phyloP scores from a whole-genome alignment of 2,888 invertebrate genomes.

The Cistogaster globosa region DNA sequence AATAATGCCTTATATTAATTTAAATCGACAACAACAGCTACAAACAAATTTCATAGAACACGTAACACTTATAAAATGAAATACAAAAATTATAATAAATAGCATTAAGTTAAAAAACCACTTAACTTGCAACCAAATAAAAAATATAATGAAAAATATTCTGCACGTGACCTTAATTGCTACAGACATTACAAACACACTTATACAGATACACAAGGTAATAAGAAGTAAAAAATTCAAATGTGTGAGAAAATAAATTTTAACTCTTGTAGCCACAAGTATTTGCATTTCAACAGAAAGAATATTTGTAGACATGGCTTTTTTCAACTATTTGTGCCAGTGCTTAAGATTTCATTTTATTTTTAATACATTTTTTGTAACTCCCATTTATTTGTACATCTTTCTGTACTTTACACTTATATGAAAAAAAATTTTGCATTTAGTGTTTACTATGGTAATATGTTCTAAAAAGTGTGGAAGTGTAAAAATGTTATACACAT shows the following conservation, averaged over 20 bases:
- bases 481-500: conserved; percentile 50
- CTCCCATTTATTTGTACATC: conserved; percentile 52
- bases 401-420: conserved; percentile 9
- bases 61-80: conserved; percentile 47
- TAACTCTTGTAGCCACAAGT: conserved; percentile 39
- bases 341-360: not conserved
- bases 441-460: not conserved
- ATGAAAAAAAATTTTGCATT: not conserved
- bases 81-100: conserved; percentile 35
- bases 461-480: conserved; percentile 50
- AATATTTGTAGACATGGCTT: conserved; percentile 28
- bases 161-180: conserved; percentile 62
- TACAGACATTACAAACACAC: conserved; percentile 17
- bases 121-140: conserved; percentile 38
- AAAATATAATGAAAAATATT: conserved; percentile 45
- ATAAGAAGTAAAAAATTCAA: not conserved
- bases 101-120: conserved; percentile 40
- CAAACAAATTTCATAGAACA: conserved; percentile 12
- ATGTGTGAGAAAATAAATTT: conserved; percentile 11
- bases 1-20: not conserved
- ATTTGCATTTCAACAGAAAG: conserved; percentile 44
- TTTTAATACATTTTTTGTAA: conserved; percentile 17
- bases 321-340: conserved; percentile 16
- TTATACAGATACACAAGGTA: not conserved
- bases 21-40: not conserved